Evolutionary conservation across 2,888 invertebrate genomes (phyloP).

Genomic region (Aleiodes testaceus): DNA sequence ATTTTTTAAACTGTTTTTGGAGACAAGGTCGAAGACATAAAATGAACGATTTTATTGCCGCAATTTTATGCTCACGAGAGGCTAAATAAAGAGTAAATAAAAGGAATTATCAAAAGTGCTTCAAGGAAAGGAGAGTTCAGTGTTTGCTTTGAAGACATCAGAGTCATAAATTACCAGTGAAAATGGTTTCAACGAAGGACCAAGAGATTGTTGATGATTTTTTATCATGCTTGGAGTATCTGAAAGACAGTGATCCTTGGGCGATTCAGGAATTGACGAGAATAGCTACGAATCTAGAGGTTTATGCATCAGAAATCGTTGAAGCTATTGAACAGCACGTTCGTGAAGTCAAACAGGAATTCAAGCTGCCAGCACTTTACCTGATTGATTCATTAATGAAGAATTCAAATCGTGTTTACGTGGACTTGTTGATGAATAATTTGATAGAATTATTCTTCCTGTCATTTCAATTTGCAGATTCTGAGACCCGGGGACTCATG

Average conservation of each 20-base stretch:
- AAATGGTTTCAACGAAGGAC: neutral
- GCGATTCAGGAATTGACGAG: neutral
- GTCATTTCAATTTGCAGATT: neutral
- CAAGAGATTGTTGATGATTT: conserved; percentile 2
- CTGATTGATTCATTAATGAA: conserved; percentile 8
- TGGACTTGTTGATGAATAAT: neutral
- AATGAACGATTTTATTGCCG: too few species aligned
- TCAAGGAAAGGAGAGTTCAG: too few species aligned
- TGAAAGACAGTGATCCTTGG: neutral
- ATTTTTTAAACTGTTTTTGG: too few species aligned
- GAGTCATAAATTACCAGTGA: neutral
- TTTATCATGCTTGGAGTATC: neutral
- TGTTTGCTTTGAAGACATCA: too few species aligned
- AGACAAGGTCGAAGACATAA: too few species aligned
- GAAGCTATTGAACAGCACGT: conserved; percentile 1
- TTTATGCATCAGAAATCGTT: neutral
- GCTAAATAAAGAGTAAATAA: too few species aligned
- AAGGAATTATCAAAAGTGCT: too few species aligned
- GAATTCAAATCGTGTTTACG: neutral
- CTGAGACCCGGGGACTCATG: neutral
- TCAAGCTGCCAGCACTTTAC: conserved; percentile 2
- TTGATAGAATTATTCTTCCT: neutral
- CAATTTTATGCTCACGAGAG: too few species aligned
- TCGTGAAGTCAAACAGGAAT: neutral
- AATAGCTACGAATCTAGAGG: neutral